Evolutionary conservation across 2,113 vertebrate species (phyloP).

Genomic region (Eubucco bourcierii): DNA sequence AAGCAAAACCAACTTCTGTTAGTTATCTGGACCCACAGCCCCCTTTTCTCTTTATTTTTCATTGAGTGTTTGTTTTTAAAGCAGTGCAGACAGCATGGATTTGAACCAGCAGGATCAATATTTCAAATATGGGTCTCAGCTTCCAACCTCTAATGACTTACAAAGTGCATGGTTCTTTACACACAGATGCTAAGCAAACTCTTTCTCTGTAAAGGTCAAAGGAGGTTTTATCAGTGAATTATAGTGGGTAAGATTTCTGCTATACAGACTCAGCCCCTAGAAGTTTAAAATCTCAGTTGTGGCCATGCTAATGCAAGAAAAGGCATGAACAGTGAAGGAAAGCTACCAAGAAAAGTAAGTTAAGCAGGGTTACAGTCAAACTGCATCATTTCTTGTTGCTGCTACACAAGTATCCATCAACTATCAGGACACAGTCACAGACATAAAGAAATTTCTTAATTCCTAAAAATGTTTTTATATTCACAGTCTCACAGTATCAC

Average conservation of each 20-base stretch:
- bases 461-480: neutral
- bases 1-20: neutral
- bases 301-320: neutral
- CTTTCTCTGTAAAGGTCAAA: conserved; percentile 5
- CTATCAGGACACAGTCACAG: neutral
- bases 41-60: neutral
- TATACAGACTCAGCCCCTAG: neutral
- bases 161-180: neutral
- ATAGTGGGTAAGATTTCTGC: neutral
- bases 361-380: neutral
- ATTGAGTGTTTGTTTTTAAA: neutral
- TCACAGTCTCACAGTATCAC: too few species aligned
- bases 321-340: neutral
- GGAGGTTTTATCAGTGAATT: neutral
- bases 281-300: neutral
- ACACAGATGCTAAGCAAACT: neutral
- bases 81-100: neutral
- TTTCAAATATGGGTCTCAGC: neutral
- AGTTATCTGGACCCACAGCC: neutral
- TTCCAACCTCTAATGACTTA: neutral
- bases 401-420: neutral
- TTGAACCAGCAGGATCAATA: neutral
- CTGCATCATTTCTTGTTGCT: neutral
- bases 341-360: neutral
- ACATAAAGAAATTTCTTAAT: neutral